phyloP scores from a whole-genome alignment of 2,888 invertebrate species.

The Trichopria drosophilae region DNA sequence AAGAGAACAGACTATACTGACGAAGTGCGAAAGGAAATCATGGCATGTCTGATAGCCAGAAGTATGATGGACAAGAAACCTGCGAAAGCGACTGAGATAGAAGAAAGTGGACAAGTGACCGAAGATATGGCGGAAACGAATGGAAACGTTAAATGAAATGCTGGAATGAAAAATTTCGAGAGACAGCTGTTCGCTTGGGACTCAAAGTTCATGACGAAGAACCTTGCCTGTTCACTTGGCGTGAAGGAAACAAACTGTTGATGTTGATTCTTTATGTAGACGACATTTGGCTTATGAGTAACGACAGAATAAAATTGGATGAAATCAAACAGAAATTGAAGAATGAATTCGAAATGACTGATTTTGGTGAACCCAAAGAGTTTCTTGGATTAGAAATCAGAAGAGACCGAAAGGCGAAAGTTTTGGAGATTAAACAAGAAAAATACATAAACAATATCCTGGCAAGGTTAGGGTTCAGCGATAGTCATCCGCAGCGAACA shows the following conservation, averaged over 20 bases:
- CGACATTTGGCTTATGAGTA: slow-evolving; percentile 2
- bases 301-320: not conserved
- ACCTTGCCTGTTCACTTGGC: not conserved
- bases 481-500: slow-evolving; percentile 1
- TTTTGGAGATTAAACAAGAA: not conserved
- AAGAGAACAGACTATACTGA: no score
- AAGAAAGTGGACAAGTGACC: no score
- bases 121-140: no score
- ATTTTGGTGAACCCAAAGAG: not conserved
- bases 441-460: slow-evolving; percentile 5
- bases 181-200: not conserved
- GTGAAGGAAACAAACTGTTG: not conserved
- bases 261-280: slow-evolving; percentile 1
- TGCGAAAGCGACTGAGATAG: no score
- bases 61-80: no score
- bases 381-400: not conserved
- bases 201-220: not conserved
- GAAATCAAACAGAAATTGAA: not conserved
- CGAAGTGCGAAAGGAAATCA: no score
- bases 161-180: not conserved
- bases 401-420: not conserved
- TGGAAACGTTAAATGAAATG: no score
- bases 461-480: no score
- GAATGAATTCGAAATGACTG: no score
- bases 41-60: no score